A percentile compares a stretch with the other conserved stretches of the same genome.
phyloP scores from a whole-genome alignment of 2,113 vertebrate genomes.

The Balaeniceps rex region DNA sequence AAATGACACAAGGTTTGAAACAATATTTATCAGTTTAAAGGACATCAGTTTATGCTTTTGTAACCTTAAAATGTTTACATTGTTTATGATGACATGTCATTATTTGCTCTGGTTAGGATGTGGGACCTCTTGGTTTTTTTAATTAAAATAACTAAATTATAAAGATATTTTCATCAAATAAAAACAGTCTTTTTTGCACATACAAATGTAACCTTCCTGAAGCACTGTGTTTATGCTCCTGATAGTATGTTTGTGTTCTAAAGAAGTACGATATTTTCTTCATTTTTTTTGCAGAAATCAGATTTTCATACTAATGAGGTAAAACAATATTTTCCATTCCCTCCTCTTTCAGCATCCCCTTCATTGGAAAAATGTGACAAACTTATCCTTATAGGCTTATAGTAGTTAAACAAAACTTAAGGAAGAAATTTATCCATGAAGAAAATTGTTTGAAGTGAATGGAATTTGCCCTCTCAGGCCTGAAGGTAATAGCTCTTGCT shows the following conservation, averaged over 20 bases:
- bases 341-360: not conserved
- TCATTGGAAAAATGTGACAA: not conserved
- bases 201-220: not conserved
- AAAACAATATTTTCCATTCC: not conserved
- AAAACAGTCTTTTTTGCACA: not conserved
- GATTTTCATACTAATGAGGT: not conserved
- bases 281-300: not conserved
- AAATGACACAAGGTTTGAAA: not conserved
- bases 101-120: not conserved
- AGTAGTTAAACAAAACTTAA: not conserved
- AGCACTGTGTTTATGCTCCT: not conserved
- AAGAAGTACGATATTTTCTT: not conserved
- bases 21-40: not conserved
- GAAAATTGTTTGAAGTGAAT: not conserved
- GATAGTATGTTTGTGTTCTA: not conserved
- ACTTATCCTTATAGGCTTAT: not conserved
- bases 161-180: not conserved
- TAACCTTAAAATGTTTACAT: not conserved
- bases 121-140: not conserved
- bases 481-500: not conserved
- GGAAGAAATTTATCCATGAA: not conserved
- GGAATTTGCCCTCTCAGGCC: not conserved
- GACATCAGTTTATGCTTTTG: not conserved
- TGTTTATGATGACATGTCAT: not conserved
- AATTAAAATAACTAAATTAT: not conserved